Percentiles rank a stretch among this genome's conserved stretches.
These are phyloP conservation scores for Chloroceryle amazona DNA, from an alignment of 2,797 vertebrate genomes.

Conservation along the genomic window DNA sequence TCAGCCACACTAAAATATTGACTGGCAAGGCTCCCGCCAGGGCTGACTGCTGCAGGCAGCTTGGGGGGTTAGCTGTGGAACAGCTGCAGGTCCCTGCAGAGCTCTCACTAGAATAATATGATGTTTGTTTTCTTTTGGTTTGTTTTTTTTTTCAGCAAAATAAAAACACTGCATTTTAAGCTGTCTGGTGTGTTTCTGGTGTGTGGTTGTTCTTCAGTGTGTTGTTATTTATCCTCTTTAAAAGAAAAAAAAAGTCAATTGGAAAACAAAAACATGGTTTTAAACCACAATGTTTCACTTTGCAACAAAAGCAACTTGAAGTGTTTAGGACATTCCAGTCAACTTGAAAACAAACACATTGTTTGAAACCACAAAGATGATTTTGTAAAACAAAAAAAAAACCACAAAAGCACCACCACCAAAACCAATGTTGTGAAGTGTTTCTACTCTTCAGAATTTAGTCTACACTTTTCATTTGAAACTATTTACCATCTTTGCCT, in stretches of 20 bases:
- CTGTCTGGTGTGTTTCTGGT: not conserved
- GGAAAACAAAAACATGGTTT: not conserved
- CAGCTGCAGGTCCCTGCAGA: not conserved
- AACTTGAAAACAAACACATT: not conserved
- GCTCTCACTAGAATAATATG: not conserved
- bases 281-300: not conserved
- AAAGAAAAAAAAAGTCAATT: not conserved
- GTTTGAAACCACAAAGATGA: not conserved
- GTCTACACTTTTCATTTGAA: not conserved
- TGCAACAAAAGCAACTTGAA: not conserved
- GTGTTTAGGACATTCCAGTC: not conserved
- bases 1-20: rapidly evolving
- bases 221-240: not conserved
- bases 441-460: not conserved
- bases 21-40: not conserved
- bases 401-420: not conserved
- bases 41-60: not conserved
- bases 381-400: not conserved
- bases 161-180: not conserved
- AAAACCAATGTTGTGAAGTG: not conserved
- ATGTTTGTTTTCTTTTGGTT: not conserved
- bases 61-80: rapidly evolving
- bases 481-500: not conserved
- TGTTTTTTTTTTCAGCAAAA: not conserved
- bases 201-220: not conserved